phyloP scores from a whole-genome alignment of 2,113 vertebrate genomes.

The Eudyptes chrysolophus region DNA sequence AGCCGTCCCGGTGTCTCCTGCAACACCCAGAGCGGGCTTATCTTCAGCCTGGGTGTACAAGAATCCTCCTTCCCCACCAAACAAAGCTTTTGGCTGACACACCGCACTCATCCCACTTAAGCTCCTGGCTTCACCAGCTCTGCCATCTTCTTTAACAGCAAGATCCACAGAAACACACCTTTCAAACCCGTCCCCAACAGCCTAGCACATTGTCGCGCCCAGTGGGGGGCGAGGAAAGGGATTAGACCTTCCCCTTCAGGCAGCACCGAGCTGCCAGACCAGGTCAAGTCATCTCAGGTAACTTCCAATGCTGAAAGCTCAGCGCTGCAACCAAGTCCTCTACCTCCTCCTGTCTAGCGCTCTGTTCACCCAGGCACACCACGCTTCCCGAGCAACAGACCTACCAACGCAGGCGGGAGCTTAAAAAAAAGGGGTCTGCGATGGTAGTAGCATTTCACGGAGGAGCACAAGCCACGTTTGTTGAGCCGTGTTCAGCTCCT shows the following conservation, averaged over 20 bases:
- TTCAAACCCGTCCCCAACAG: too few species aligned
- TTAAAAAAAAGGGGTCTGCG: not conserved
- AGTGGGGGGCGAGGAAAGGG: not conserved
- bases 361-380: not conserved
- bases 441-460: not conserved
- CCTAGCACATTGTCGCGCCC: rapidly evolving
- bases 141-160: not conserved
- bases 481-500: not conserved
- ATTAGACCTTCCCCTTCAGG: not conserved
- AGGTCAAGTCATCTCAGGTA: not conserved
- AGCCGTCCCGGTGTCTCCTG: not conserved
- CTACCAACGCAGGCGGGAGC: not conserved
- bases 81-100: not conserved
- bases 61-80: not conserved
- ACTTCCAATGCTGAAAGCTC: not conserved
- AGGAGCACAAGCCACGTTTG: not conserved
- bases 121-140: not conserved
- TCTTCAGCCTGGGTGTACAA: not conserved
- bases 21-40: not conserved
- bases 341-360: not conserved
- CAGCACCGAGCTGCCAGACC: not conserved
- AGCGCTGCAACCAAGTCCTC: too few species aligned
- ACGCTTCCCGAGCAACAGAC: not conserved
- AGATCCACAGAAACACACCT: not conserved
- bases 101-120: not conserved